A percentile compares a stretch with the other conserved stretches of the same genome.
phyloP scores from a whole-genome alignment of 2,888 invertebrate genomes.

The Hirtodrosophila confusa region DNA sequence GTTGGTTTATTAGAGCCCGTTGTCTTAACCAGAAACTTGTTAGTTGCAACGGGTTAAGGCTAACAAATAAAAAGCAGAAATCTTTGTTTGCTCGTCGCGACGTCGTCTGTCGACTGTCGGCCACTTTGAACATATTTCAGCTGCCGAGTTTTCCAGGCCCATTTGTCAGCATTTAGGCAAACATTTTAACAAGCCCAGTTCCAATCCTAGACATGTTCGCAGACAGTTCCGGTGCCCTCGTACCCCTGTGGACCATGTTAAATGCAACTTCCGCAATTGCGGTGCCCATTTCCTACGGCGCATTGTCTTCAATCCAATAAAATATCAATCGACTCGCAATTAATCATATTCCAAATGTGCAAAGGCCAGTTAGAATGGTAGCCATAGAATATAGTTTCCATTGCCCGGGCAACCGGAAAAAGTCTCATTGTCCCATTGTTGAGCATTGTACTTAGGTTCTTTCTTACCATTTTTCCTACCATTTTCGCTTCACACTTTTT shows the following conservation, averaged over 20 bases:
- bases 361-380: constrained; percentile 45
- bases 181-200: constrained; percentile 61
- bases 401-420: constrained; percentile 63
- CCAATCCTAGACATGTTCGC: constrained; percentile 21
- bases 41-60: constrained; percentile 74
- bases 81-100: constrained; percentile 67
- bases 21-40: constrained; percentile 80
- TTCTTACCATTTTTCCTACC: constrained; percentile 39
- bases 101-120: constrained; percentile 33
- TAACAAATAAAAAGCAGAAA: constrained; percentile 43
- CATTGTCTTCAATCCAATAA: constrained; percentile 70
- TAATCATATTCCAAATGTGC: constrained; percentile 80
- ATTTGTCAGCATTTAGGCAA: constrained; percentile 75
- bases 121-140: constrained; percentile 58
- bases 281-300: constrained; percentile 34
- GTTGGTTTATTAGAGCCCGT: constrained; percentile 72
- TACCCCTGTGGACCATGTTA: constrained; percentile 35
- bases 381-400: constrained; percentile 26
- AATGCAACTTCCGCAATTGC: constrained; percentile 68
- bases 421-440: constrained; percentile 67
- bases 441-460: constrained; percentile 39
- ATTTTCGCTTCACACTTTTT: constrained; percentile 75
- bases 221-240: constrained; percentile 63
- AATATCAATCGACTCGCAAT: constrained; percentile 83
- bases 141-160: constrained; percentile 59